A percentile compares a stretch with the other conserved stretches of the same genome.
Conservation (phyloP, 1,140 invertebrate species). For the Zaprionus inermis region DNA sequence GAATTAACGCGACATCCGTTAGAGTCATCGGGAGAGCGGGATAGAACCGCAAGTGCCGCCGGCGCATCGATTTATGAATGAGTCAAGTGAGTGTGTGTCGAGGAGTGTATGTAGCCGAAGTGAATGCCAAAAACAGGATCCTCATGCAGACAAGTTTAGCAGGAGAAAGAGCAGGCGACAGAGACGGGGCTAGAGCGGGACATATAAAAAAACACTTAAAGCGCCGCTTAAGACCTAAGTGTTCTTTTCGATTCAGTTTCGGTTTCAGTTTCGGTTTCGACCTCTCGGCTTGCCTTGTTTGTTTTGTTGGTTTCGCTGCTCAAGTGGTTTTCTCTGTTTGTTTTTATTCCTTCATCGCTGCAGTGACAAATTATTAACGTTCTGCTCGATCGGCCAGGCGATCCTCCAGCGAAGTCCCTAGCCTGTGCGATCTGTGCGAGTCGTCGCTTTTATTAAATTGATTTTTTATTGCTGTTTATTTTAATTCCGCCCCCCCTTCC, state of each 20-base stretch:
- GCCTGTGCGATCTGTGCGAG: background rate
- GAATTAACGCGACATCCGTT: conserved; percentile 32
- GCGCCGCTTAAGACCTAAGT: conserved; percentile 69
- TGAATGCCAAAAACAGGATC: conserved; percentile 44
- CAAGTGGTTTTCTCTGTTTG: conserved; percentile 81
- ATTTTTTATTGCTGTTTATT: conserved; percentile 80
- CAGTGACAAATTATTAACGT: conserved; percentile 82
- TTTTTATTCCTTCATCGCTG: conserved; percentile 81
- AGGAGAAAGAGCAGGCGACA: background rate
- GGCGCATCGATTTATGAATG: conserved; percentile 34
- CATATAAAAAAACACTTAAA: conserved; percentile 71
- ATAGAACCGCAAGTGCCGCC: conserved; percentile 20
- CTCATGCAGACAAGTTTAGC: conserved; percentile 4
- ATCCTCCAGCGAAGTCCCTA: background rate
- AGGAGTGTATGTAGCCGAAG: background rate
- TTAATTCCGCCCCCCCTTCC: conserved; percentile 58
- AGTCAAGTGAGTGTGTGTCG: conserved; percentile 32
- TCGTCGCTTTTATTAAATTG: conserved; percentile 70
- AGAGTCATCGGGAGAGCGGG: conserved; percentile 3
- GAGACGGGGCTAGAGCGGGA: conserved; percentile 10
- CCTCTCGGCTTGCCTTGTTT: conserved; percentile 25
- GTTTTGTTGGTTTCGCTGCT: conserved; percentile 40
- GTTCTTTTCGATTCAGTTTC: conserved; percentile 25
- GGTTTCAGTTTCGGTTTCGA: conserved; percentile 4
- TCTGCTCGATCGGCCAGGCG: conserved; percentile 50